Conservation (phyloP, 2,797 vertebrate genomes). For the Pachyuromys duprasi region DNA sequence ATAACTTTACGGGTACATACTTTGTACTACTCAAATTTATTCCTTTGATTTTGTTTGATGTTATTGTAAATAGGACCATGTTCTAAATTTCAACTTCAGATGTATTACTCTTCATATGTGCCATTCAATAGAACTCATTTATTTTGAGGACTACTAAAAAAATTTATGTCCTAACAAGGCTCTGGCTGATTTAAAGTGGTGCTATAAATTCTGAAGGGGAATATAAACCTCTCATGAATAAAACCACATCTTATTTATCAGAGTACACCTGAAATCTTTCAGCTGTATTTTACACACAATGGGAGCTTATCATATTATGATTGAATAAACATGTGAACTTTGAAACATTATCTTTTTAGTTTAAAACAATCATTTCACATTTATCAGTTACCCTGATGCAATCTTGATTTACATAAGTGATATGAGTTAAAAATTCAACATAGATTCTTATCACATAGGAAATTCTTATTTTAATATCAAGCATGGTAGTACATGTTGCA, state of each 20-base stretch:
- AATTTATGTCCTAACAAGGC: slow-evolving; percentile 47
- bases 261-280: not conserved
- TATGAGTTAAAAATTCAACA: slow-evolving; percentile 35
- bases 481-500: not conserved
- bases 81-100: slow-evolving; percentile 35
- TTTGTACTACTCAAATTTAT: not conserved
- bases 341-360: not conserved
- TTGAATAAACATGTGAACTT: slow-evolving; percentile 17
- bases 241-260: slow-evolving; percentile 35
- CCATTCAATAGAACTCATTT: slow-evolving; percentile 22
- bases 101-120: slow-evolving; percentile 36
- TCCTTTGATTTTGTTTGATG: slow-evolving; percentile 37
- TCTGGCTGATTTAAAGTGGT: slow-evolving; percentile 47
- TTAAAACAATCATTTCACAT: slow-evolving; percentile 5
- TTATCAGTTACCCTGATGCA: not conserved
- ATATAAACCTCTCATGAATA: slow-evolving; percentile 51
- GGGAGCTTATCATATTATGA: not conserved
- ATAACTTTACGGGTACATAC: not conserved
- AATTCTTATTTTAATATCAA: not conserved
- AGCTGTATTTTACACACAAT: not conserved
- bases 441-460: not conserved
- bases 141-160: slow-evolving; percentile 41
- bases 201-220: slow-evolving; percentile 51
- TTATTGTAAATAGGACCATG: slow-evolving; percentile 9
- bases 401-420: not conserved